Base-by-base conservation (phyloP, 2,888 invertebrate genomes). In the Esperia sulphurella region DNA sequence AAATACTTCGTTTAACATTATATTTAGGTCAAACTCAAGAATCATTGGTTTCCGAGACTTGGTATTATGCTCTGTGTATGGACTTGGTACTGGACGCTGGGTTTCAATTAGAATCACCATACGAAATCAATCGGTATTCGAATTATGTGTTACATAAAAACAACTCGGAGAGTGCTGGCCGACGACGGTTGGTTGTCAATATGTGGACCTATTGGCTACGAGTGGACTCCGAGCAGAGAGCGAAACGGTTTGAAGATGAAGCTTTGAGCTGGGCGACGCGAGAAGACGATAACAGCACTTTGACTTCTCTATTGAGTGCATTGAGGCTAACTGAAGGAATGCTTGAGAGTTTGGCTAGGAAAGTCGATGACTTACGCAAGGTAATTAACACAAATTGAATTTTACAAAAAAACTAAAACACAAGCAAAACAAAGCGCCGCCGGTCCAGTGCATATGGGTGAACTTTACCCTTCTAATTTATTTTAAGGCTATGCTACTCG, bases 31-130 rank as follows among this genome's bases (percentile, higher is more conserved):
- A 74, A 50, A 67, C 59, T 47, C 61, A 68, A 48, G 50, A 61
- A 41, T 68, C 77, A 10, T 62, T 73, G 45, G 78, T 76, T 43
- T 71, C 70, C 52, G 83, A 87, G 59, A 82, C 79, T 8, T 91
- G 91, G 87, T 93, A 92, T 58, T 91, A 91, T 56, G 91, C 92
- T 0, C 77, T 92, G 33, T 91, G 91, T 53, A 79, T 92, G 48
- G 92, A 92, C 46, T 65, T 92, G 57, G 78, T 91, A 45, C 62
- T 92, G 37, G 91, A 93, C 57, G 86, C 92, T 55, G 89, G 92
- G 5, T 88, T 92, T 61, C 77, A 85, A 48, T 58, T 92, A 43
- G 91, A 91, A 63, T 71, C 84, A 0, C 85, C 90, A 3, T 66
- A 79, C 13, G 79, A 76, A 41, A 90, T 91, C 51, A 79, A 75